Conservation (phyloP, 2,113 vertebrate species). For the Nothoprocta perdicaria region DNA sequence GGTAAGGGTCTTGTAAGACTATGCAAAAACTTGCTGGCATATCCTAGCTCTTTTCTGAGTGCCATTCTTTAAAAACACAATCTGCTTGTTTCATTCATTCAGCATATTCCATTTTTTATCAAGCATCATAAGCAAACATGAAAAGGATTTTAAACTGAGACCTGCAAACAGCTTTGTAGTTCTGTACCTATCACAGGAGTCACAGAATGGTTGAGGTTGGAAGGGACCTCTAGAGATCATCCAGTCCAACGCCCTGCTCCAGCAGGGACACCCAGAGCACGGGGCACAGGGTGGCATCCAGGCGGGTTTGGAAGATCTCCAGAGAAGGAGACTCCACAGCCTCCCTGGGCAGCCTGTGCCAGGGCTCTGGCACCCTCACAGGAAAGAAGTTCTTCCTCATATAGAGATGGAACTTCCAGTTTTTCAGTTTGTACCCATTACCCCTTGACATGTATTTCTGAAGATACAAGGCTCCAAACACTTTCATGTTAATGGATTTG, state of each 20-base stretch:
- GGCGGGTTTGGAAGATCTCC: too few relatives aligned
- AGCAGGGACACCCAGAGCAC: too few relatives aligned
- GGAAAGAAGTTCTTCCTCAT: too few relatives aligned
- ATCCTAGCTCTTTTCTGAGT: not conserved
- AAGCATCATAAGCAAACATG: not conserved
- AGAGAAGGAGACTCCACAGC: too few relatives aligned
- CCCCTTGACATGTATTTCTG: not conserved
- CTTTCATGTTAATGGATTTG: not conserved
- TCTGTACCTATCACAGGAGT: not conserved
- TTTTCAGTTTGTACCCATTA: too few relatives aligned
- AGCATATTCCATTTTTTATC: not conserved
- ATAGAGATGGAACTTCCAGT: too few relatives aligned
- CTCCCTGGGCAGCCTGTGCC: too few relatives aligned
- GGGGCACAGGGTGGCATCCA: too few relatives aligned
- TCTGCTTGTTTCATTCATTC: not conserved
- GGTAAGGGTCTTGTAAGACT: constrained; percentile 79
- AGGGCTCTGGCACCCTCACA: too few relatives aligned
- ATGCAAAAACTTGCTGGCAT: not conserved
- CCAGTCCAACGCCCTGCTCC: too few relatives aligned
- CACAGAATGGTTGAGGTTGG: too few relatives aligned
- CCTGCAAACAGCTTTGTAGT: not conserved
- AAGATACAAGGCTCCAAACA: not conserved
- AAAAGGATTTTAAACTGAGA: constrained; percentile 9
- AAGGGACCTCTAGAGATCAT: too few relatives aligned
- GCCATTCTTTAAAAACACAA: not conserved